phyloP scores from a whole-genome alignment of 2,888 invertebrate genomes.

The Acanthoscelides obtectus region DNA sequence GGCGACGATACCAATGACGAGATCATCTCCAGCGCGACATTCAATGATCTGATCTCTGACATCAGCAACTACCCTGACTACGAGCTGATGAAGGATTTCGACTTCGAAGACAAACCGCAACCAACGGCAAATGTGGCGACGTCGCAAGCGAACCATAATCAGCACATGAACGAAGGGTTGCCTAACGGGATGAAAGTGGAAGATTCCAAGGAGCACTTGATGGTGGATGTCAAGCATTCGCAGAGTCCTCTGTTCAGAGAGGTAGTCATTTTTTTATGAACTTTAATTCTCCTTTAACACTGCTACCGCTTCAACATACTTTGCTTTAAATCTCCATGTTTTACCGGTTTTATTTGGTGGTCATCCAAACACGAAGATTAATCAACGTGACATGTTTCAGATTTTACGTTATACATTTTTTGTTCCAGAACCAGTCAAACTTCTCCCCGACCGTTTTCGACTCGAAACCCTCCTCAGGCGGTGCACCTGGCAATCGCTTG shows the following conservation, averaged over 20 bases:
- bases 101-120: conserved; percentile 61
- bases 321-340: too few relatives aligned
- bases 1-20: conserved; percentile 80
- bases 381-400: too few relatives aligned
- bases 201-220: conserved; percentile 38
- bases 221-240: conserved; percentile 8
- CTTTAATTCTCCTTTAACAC: too few relatives aligned
- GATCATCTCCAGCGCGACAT: conserved; percentile 67
- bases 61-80: conserved; percentile 63
- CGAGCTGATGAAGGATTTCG: conserved; percentile 76
- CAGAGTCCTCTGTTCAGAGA: conserved; percentile 4
- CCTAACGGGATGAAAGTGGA: conserved; percentile 34
- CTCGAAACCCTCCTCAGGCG: conserved; percentile 25
- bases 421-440: conserved; percentile 37
- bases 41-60: conserved; percentile 84
- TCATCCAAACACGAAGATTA: too few relatives aligned
- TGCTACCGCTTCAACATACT: too few relatives aligned
- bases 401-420: too few relatives aligned
- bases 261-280: too few relatives aligned
- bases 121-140: conserved; percentile 25
- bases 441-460: conserved; percentile 43
- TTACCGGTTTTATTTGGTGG: too few relatives aligned
- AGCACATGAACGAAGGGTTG: not conserved
- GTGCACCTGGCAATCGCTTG: conserved; percentile 20
- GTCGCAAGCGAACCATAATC: conserved; percentile 19